phyloP scores from a whole-genome alignment of 2,797 vertebrate species.

The Australoheros facetus region DNA sequence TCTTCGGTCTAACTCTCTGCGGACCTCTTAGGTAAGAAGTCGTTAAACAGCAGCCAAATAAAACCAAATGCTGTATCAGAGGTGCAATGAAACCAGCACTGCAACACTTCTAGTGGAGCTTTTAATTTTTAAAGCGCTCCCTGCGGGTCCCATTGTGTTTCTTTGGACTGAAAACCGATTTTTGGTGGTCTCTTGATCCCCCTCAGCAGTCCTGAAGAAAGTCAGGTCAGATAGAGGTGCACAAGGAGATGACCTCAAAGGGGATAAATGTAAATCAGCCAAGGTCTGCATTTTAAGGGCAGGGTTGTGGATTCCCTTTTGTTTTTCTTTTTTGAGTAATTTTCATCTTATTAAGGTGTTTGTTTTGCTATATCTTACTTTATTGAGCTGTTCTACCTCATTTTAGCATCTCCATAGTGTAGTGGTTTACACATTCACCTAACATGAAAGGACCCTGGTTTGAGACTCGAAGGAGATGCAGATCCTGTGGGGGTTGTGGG shows the following conservation, averaged over 20 bases:
- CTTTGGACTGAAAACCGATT: not conserved
- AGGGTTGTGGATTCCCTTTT: not conserved
- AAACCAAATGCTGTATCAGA: not conserved
- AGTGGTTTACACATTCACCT: too few relatives aligned
- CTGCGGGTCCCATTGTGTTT: not conserved
- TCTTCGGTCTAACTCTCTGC: conserved; percentile 97
- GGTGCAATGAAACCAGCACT: not conserved
- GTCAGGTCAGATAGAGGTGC: not conserved
- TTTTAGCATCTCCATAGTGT: too few relatives aligned
- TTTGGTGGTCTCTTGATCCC: not conserved
- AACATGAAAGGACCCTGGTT: too few relatives aligned
- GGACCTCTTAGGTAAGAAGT: conserved; percentile 92
- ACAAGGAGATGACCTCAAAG: not conserved
- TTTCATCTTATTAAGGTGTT: not conserved
- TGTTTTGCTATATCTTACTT: too few relatives aligned
- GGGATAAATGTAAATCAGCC: not conserved
- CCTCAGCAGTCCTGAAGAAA: not conserved
- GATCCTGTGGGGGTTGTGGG: too few relatives aligned
- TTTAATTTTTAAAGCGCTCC: not conserved
- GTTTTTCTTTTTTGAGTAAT: not conserved
- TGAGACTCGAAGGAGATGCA: too few relatives aligned
- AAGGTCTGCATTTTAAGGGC: not conserved
- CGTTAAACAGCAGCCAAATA: not conserved
- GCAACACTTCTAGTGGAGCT: too few relatives aligned
- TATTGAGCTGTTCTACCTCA: too few relatives aligned